Evolutionary conservation across 2,113 vertebrate genomes (phyloP), one percentile per base, ranked within the genome.

Genomic region (Crotalus viridis): DNA sequence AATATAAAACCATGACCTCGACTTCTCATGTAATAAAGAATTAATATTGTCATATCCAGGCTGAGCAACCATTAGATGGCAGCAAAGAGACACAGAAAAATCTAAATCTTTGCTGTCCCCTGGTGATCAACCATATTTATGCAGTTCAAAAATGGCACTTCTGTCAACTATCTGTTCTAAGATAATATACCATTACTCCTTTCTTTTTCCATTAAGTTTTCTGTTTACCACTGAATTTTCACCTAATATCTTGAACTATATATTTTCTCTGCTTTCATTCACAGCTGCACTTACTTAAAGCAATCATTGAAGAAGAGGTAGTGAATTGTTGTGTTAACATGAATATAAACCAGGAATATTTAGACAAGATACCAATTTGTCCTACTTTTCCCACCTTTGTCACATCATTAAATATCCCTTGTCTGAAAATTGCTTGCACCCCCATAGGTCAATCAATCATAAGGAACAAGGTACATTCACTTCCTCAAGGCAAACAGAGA

Each of bases 381-480:
- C 61, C 91, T 4, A 90, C 52, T 52, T 87, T 90, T n/a, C 59
- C 13, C 91, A 0, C n/a, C 21, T 88, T 86, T 3, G 91, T 0
- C 43, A 51, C 43, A 85, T 91, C 28, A 17, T 64, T 74, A 10
- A n/a, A 54, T 94, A 89, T 64, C 43, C 56, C 12, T 92, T 57
- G 55, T 81, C 64, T 86, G 74, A 56, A 94, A 91, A 17, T 87
- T 86, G 93, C 43, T 26, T 91, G 52, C 39, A 56, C 88, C 57
- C 88, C 59, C 51, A 94, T 39, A n/a, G 88, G 88, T 92, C 88
- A 94, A 90, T 94, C 93, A 93, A n/a, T 94, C 88, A 87, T 55
- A 95, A 33, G 55, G 92, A 92, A 90, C 90, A 91, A 95, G 90
- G 95, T 94, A 94, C 48, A 92, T 90, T 94, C 90, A 90, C 74